A percentile compares a stretch with the other conserved stretches of the same genome.
phyloP scores from a whole-genome alignment of 2,797 vertebrate species.

The Scleropages formosus region DNA sequence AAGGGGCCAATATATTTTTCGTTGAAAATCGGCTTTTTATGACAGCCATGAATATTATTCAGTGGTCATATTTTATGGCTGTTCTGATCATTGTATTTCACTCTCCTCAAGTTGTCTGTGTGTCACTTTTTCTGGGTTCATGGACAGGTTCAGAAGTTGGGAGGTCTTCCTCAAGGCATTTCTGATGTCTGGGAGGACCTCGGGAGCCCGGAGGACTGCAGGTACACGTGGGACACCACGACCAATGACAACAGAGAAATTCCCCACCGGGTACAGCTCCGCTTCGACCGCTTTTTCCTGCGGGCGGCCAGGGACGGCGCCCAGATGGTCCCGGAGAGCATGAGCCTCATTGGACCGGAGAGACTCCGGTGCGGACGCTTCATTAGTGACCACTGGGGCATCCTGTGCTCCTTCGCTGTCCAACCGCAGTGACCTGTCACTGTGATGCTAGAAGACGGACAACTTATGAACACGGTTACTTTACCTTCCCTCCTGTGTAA shows the following conservation, averaged over 20 bases:
- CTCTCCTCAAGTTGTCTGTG: too few relatives aligned
- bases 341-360: constrained; percentile 74
- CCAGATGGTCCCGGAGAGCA: constrained; percentile 59
- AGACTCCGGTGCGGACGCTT: constrained; percentile 76
- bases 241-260: constrained; percentile 68
- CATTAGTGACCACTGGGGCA: constrained; percentile 80
- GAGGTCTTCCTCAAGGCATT: constrained; percentile 63
- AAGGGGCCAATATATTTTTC: too few relatives aligned
- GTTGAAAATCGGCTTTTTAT: too few relatives aligned
- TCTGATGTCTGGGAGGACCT: constrained; percentile 76
- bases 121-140: constrained; percentile 15
- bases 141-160: constrained; percentile 64
- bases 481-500: too few relatives aligned
- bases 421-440: neutral
- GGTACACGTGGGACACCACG: constrained; percentile 78
- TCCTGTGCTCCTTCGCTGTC: constrained; percentile 66
- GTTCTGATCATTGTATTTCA: too few relatives aligned
- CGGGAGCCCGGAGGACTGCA: constrained; percentile 70
- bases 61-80: too few relatives aligned
- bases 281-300: constrained; percentile 75
- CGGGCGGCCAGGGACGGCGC: constrained; percentile 47
- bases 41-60: too few relatives aligned
- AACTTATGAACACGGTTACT: too few relatives aligned
- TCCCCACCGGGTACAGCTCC: constrained; percentile 54
- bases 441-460: too few relatives aligned